Percentiles rank a stretch among this genome's conserved stretches.
Evolutionary conservation across 2,113 vertebrate genomes (phyloP).

Genomic region (Passer montanus): DNA sequence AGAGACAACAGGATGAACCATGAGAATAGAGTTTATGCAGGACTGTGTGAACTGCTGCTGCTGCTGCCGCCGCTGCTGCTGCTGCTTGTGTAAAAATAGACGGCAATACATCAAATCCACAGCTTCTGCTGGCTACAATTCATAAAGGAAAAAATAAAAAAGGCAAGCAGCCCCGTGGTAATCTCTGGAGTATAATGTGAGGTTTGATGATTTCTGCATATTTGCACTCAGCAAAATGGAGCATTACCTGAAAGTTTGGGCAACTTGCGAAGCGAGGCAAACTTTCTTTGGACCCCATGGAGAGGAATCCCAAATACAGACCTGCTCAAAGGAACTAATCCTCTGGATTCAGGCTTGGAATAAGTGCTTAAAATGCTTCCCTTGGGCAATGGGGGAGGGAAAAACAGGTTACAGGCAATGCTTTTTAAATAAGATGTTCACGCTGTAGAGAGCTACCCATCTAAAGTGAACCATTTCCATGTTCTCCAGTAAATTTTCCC

Average conservation of each 20-base stretch:
- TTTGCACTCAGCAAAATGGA: conserved; percentile 64
- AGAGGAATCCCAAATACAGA: conserved; percentile 60
- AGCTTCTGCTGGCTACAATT: conserved; percentile 79
- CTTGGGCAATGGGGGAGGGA: conserved; percentile 57
- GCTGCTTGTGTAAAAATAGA: conserved; percentile 83
- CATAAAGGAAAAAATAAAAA: conserved; percentile 42
- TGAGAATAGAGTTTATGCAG: conserved; percentile 77
- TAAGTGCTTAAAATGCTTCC: conserved; percentile 54
- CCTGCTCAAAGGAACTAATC: conserved; percentile 55
- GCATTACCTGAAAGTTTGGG: conserved; percentile 70
- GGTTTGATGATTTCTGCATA: conserved; percentile 53
- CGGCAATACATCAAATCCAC: conserved; percentile 81
- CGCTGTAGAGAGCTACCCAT: conserved; percentile 31
- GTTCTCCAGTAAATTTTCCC: conserved; percentile 41
- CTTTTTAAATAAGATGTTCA: conserved; percentile 63
- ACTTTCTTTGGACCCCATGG: conserved; percentile 70
- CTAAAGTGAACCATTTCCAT: conserved; percentile 25
- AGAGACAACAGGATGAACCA: conserved; percentile 73
- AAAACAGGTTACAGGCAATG: conserved; percentile 59
- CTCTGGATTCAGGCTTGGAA: conserved; percentile 57
- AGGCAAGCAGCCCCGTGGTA: conserved; percentile 57
- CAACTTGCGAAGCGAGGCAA: conserved; percentile 73
- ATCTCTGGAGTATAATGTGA: conserved; percentile 72
- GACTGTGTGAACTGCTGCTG: conserved; percentile 72
- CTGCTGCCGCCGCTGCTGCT: neutral